Conservation (phyloP, 2,113 vertebrate species). For the Mionectes macconnelli region DNA sequence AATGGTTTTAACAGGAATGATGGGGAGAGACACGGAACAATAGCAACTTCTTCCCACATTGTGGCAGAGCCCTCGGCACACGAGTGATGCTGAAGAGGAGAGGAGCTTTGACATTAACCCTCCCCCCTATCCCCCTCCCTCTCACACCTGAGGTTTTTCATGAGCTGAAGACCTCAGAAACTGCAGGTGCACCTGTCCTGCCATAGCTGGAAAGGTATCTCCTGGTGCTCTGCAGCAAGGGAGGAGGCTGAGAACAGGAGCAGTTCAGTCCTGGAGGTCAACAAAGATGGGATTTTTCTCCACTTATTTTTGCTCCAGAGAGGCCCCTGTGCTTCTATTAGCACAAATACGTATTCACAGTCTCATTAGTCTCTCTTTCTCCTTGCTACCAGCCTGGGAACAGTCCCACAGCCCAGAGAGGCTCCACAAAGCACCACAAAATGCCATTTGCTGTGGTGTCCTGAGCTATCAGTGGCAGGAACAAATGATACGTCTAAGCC, state of each 20-base stretch:
- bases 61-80: not conserved
- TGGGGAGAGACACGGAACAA: not conserved
- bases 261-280: not conserved
- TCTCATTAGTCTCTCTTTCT: not conserved
- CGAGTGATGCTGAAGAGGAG: not conserved
- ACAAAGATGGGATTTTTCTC: not conserved
- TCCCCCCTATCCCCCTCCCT: not conserved
- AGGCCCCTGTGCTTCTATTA: not conserved
- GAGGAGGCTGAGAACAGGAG: not conserved
- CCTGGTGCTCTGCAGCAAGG: not conserved
- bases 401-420: not conserved
- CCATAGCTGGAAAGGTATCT: not conserved
- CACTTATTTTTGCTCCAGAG: not conserved
- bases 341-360: not conserved
- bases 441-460: not conserved
- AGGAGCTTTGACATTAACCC: not conserved
- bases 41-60: not conserved
- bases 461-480: not conserved
- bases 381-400: not conserved
- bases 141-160: not conserved
- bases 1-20: not conserved
- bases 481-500: not conserved
- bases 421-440: not conserved
- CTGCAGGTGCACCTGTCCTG: not conserved
- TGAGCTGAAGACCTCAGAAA: not conserved